phyloP scores from a whole-genome alignment of 2,888 invertebrate species.

The Drosophila greeni region DNA sequence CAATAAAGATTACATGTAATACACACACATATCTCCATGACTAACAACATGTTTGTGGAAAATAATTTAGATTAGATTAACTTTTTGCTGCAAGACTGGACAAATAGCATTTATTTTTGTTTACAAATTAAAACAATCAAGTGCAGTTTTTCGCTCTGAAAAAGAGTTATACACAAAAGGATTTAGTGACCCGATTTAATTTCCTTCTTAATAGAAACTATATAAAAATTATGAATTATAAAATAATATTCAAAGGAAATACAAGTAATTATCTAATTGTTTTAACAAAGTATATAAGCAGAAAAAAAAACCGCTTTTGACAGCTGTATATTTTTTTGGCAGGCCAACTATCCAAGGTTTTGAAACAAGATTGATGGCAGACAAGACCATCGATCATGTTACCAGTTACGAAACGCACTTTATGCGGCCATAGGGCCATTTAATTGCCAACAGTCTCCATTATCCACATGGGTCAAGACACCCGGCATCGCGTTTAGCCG shows the following conservation, averaged over 20 bases:
- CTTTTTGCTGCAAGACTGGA: neutral
- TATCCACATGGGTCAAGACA: conserved; percentile 18
- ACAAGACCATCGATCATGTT: conserved; percentile 25
- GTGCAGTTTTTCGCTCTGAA: neutral
- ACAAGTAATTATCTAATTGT: neutral
- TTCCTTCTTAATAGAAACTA: no score
- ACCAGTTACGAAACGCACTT: conserved; percentile 25
- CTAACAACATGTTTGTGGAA: conserved; percentile 1
- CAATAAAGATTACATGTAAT: conserved; percentile 9
- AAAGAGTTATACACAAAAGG: neutral
- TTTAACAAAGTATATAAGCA: neutral
- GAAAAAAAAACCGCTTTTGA: neutral
- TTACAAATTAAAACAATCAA: neutral
- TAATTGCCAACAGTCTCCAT: conserved; percentile 30
- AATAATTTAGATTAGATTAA: conserved; percentile 7
- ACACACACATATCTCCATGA: neutral
- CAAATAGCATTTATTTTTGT: neutral
- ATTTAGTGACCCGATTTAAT: no score
- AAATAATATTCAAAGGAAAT: neutral
- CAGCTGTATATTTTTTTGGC: conserved; percentile 4
- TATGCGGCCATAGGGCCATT: conserved; percentile 28
- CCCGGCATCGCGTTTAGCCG: conserved; percentile 11
- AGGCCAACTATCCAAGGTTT: neutral
- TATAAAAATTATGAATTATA: neutral
- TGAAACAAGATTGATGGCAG: conserved; percentile 19